Evolutionary conservation across 2,888 invertebrate genomes (phyloP), one percentile per base, ranked within the genome.

Genomic region (Cosmopolites sordidus): DNA sequence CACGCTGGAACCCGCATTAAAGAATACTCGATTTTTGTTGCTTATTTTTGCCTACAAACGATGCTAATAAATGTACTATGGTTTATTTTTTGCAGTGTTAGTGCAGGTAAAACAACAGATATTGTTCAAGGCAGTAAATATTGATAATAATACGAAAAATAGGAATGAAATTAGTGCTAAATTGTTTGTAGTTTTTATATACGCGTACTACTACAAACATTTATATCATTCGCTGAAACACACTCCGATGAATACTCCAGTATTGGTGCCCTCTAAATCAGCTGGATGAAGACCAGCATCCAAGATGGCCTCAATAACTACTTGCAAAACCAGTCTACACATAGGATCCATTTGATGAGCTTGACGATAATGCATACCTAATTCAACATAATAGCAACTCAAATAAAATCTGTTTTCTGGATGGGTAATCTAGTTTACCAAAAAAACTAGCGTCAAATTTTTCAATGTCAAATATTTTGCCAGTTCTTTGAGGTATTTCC

Each of bases 201-300:
- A n/a, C n/a, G n/a, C n/a, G n/a, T n/a, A n/a, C n/a, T n/a, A n/a
- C n/a, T n/a, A n/a, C n/a, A n/a, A n/a, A n/a, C n/a, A n/a, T n/a
- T n/a, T n/a, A n/a, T n/a, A n/a, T n/a, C n/a, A 83, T 66, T 92
- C 92, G 0, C 87, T 86, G 66, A 83, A 84, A 67, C 87, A 87
- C 37, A 83, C 81, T 0, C 90, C 91, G 16, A 90, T 80, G 71
- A 86, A 91, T 8, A 91, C 89, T 5, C 90, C 92, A 0, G 87
- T 87, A 60, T 80, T 84, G 1, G 83, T 80, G 46, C 87, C 87
- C 17, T 83, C 78, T 11, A 90, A 71, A 45, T 82, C 80, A 44
- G 78, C 77, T 1, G 90, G 90, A 69, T 88, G 84, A 30, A 77
- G 74, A 68, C 82, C 82, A 41, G 83, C 78, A 73, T 84, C 84